phyloP scores from a whole-genome alignment of 2,113 vertebrate genomes.

The Plecturocebus donacophilus region DNA sequence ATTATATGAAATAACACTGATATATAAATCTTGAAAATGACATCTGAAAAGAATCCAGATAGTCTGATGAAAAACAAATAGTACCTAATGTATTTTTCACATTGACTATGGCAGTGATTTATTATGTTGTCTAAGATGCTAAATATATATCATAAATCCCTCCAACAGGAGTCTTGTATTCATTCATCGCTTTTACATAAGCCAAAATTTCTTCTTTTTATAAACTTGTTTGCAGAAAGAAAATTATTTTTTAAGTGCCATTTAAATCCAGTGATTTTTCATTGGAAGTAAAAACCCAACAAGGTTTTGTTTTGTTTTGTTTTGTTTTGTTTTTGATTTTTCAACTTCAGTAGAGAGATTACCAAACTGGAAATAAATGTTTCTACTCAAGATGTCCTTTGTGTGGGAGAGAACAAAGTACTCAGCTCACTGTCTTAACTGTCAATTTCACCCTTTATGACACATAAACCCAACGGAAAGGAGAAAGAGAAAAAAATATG shows the following conservation, averaged over 20 bases:
- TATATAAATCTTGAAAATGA: conserved; percentile 82
- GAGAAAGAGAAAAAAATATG: not conserved
- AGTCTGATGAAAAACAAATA: conserved; percentile 83
- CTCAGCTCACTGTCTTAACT: not conserved
- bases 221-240: conserved; percentile 78
- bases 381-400: conserved; percentile 42
- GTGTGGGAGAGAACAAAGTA: not conserved
- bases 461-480: not conserved
- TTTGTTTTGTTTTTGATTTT: not conserved
- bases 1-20: conserved; percentile 78
- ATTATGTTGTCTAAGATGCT: conserved; percentile 84
- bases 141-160: conserved; percentile 88
- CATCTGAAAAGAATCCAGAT: conserved; percentile 79
- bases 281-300: conserved; percentile 44
- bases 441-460: not conserved
- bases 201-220: conserved; percentile 79
- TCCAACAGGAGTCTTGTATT: conserved; percentile 82
- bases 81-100: conserved; percentile 83
- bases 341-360: conserved; percentile 4
- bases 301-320: not conserved
- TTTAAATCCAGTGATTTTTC: conserved; percentile 73
- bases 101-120: conserved; percentile 84
- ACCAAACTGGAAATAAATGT: conserved; percentile 49
- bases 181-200: conserved; percentile 84
- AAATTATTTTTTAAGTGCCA: conserved; percentile 78